These are phyloP conservation scores for Tetragnatha versicolor DNA, from an alignment of 1,140 invertebrate genomes.

Conservation along the genomic window DNA sequence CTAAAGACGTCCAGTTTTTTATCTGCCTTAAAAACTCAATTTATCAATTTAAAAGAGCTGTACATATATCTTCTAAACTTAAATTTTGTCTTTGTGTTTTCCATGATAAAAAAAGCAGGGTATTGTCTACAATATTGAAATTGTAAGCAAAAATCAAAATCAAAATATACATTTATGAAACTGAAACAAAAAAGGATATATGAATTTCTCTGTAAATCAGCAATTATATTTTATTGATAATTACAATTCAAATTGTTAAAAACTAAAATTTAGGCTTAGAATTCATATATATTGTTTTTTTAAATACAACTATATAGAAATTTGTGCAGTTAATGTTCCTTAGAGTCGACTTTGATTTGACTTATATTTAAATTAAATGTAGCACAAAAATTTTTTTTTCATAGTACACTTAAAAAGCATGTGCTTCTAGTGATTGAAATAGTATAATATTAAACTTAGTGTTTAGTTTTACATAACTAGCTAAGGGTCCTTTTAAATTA, in stretches of 20 bases:
- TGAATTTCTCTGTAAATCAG: neutral
- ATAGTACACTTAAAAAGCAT: too few relatives aligned
- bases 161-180: slow-evolving; percentile 40
- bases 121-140: slow-evolving; percentile 13
- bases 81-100: neutral
- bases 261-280: too few relatives aligned
- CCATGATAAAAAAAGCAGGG: slow-evolving; percentile 28
- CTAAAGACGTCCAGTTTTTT: slow-evolving; percentile 41
- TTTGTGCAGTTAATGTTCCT: too few relatives aligned
- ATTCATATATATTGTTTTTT: too few relatives aligned
- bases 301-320: too few relatives aligned
- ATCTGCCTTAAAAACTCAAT: slow-evolving; percentile 16
- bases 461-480: too few relatives aligned
- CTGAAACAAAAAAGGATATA: neutral
- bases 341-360: too few relatives aligned
- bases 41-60: neutral
- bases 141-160: slow-evolving; percentile 6
- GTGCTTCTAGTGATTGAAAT: too few relatives aligned
- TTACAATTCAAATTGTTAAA: neutral
- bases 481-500: too few relatives aligned
- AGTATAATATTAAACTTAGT: too few relatives aligned
- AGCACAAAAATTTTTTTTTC: too few relatives aligned
- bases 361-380: too few relatives aligned
- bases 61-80: slow-evolving; percentile 28
- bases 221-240: slow-evolving; percentile 1